These are phyloP conservation scores for Prenolepis imparis DNA, from an alignment of 2,888 invertebrate species.

Conservation along the genomic window DNA sequence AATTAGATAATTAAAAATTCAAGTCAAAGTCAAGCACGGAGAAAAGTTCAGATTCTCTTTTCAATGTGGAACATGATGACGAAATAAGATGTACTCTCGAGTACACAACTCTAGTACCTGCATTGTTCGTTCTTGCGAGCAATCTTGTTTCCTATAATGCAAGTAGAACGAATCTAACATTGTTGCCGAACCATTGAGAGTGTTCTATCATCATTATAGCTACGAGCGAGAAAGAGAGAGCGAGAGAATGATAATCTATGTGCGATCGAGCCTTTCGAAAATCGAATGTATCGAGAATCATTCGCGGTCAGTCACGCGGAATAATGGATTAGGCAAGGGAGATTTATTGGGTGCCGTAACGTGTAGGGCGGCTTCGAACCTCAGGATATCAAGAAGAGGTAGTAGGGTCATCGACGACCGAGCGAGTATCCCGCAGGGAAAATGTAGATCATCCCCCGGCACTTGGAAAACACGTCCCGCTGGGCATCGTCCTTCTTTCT, in stretches of 20 bases:
- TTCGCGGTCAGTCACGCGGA: slow-evolving; percentile 70
- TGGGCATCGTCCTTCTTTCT: slow-evolving; percentile 6
- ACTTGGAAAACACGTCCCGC: slow-evolving; percentile 49
- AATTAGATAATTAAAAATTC: too few relatives aligned
- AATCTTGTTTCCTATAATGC: slow-evolving; percentile 63
- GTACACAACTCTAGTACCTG: slow-evolving; percentile 11
- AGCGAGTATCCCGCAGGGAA: slow-evolving; percentile 37
- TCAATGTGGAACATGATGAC: neutral
- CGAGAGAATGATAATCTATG: slow-evolving; percentile 66
- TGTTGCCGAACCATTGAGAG: slow-evolving; percentile 60
- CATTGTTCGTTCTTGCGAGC: slow-evolving; percentile 45
- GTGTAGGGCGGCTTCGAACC: slow-evolving; percentile 17
- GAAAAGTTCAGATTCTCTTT: slow-evolving; percentile 4
- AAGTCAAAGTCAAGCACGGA: too few relatives aligned
- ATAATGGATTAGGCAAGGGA: slow-evolving; percentile 73
- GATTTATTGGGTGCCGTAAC: slow-evolving; percentile 55
- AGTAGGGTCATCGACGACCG: slow-evolving; percentile 20
- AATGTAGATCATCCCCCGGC: slow-evolving; percentile 66
- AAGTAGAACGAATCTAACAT: slow-evolving; percentile 65
- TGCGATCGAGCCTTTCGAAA: slow-evolving; percentile 70
- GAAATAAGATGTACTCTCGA: neutral
- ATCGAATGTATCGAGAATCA: slow-evolving; percentile 73
- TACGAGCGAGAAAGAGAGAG: slow-evolving; percentile 4
- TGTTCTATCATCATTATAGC: slow-evolving; percentile 2
- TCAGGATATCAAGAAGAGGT: neutral